Conservation (phyloP, 1,140 invertebrate species). For the Teleopsis dalmanni region DNA sequence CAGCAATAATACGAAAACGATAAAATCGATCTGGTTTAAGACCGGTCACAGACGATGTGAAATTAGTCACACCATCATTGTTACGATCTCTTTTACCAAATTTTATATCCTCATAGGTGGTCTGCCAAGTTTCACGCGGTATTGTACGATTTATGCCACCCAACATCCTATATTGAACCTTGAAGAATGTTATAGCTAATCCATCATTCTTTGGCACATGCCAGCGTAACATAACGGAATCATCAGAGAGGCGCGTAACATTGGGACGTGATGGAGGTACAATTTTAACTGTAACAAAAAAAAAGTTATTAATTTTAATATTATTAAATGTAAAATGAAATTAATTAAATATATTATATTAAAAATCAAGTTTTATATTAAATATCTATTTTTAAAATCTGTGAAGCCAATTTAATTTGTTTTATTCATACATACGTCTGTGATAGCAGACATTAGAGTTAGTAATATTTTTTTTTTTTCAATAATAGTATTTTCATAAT, state of each 20-base stretch:
- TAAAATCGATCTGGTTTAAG: slow-evolving; percentile 60
- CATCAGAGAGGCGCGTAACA: slow-evolving; percentile 74
- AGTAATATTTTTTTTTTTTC: too few relatives aligned
- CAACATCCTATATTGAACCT: slow-evolving; percentile 50
- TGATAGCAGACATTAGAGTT: too few relatives aligned
- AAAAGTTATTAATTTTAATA: slow-evolving; percentile 4
- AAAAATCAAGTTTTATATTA: neutral
- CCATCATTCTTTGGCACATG: slow-evolving; percentile 70
- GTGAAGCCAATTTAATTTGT: neutral
- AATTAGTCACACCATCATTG: slow-evolving; percentile 57
- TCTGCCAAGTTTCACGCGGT: slow-evolving; percentile 62
- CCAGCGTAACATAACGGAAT: slow-evolving; percentile 92
- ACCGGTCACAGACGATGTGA: slow-evolving; percentile 53
- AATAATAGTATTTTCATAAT: too few relatives aligned
- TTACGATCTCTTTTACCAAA: slow-evolving; percentile 46
- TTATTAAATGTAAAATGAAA: neutral
- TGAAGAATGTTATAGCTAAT: slow-evolving; percentile 79
- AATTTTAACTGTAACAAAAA: slow-evolving; percentile 54
- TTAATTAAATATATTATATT: neutral
- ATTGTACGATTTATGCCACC: slow-evolving; percentile 29
- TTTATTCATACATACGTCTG: too few relatives aligned
- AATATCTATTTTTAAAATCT: neutral
- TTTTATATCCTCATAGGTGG: slow-evolving; percentile 72
- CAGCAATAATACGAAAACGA: slow-evolving; percentile 85
- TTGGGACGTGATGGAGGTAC: slow-evolving; percentile 79